A percentile compares a stretch with the other conserved stretches of the same genome.
These are phyloP conservation scores for Philhelius pedissequus DNA, from an alignment of 2,888 invertebrate species.

Conservation along the genomic window DNA sequence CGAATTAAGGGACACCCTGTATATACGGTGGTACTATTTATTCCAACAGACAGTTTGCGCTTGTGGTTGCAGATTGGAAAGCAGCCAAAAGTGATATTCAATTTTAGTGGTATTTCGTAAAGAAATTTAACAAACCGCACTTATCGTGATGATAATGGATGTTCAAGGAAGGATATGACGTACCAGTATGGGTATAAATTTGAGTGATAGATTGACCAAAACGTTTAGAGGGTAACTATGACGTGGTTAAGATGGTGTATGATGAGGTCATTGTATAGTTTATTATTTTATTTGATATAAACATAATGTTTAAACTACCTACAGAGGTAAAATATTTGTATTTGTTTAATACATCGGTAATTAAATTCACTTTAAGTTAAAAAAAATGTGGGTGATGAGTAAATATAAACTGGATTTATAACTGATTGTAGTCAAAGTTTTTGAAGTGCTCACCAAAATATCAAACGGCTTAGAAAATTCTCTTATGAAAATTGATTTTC, in stretches of 20 bases:
- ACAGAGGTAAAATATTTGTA: no score
- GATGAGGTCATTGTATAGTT: background rate
- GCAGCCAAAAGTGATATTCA: background rate
- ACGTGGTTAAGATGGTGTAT: background rate
- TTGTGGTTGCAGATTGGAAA: background rate
- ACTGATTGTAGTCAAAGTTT: no score
- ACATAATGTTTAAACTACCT: background rate
- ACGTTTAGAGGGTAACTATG: background rate
- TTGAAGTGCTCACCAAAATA: no score
- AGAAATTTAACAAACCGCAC: background rate
- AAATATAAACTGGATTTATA: no score
- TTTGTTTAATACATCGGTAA: no score
- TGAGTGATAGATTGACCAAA: background rate
- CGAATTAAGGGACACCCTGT: no score
- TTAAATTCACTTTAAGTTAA: background rate
- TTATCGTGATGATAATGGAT: background rate
- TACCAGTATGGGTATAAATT: background rate
- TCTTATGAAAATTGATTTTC: no score
- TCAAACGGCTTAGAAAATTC: no score
- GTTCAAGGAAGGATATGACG: background rate
- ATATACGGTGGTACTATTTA: background rate
- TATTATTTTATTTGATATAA: background rate
- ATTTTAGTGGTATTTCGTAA: background rate
- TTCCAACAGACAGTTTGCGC: background rate
- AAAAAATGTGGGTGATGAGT: no score